These are phyloP conservation scores for Coilia nasus DNA, from an alignment of 2,797 vertebrate species.

Conservation along the genomic window DNA sequence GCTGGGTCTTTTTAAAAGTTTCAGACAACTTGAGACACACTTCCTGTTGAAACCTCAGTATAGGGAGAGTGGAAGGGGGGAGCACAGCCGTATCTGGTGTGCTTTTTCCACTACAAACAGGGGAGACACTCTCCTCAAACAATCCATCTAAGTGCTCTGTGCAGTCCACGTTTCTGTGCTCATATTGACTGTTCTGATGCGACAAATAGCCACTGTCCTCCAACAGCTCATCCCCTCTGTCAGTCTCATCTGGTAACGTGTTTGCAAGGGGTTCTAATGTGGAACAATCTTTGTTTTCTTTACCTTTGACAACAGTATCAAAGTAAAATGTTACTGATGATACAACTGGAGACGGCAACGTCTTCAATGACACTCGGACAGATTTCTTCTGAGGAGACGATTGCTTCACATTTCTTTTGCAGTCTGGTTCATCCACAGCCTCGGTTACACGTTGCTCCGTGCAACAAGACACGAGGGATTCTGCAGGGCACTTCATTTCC, in stretches of 20 bases:
- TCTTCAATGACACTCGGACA: slow-evolving; percentile 44
- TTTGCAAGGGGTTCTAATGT: slow-evolving; percentile 51
- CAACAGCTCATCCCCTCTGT: slow-evolving; percentile 48
- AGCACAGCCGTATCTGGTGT: slow-evolving; percentile 39
- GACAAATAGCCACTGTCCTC: slow-evolving; percentile 95
- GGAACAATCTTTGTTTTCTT: slow-evolving; percentile 79
- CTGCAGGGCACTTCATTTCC: slow-evolving; percentile 12
- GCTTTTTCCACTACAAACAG: background rate
- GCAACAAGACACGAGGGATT: slow-evolving; percentile 15
- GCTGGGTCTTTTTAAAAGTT: slow-evolving; percentile 75
- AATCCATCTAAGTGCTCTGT: slow-evolving; percentile 38
- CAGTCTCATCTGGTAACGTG: slow-evolving; percentile 62
- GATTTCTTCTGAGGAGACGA: slow-evolving; percentile 53
- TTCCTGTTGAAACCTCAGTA: slow-evolving; percentile 80
- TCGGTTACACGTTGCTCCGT: slow-evolving; percentile 38
- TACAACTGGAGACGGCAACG: slow-evolving; percentile 33
- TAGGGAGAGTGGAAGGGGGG: slow-evolving; percentile 73
- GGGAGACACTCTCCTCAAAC: background rate
- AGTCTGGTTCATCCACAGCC: slow-evolving; percentile 48
- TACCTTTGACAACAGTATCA: slow-evolving; percentile 65
- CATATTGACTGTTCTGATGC: slow-evolving; percentile 76
- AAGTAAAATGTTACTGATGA: slow-evolving; percentile 38
- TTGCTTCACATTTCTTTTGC: slow-evolving; percentile 50
- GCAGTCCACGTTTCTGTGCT: slow-evolving; percentile 60
- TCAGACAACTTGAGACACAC: slow-evolving; percentile 84